phyloP scores from a whole-genome alignment of 2,888 invertebrate genomes.

The Pyrrhia umbra region DNA sequence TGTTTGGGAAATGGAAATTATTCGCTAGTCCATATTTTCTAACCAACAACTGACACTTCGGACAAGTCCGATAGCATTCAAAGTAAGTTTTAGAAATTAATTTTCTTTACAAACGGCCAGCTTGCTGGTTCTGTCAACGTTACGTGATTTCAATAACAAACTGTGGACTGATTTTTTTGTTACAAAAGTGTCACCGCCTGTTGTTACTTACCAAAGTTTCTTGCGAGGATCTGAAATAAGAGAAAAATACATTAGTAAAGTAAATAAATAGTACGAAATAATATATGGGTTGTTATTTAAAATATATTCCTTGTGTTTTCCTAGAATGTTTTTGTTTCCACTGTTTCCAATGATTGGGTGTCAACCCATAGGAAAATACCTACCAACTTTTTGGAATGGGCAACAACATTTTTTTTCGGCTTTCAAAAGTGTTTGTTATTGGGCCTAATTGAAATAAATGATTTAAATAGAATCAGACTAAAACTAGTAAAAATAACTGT shows the following conservation, averaged over 20 bases:
- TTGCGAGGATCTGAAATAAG: conserved; percentile 37
- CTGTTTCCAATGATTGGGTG: too few species aligned
- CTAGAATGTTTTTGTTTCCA: too few species aligned
- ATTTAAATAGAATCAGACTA: too few species aligned
- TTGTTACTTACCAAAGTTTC: conserved; percentile 35
- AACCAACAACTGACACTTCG: background rate
- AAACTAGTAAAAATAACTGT: too few species aligned
- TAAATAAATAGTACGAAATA: background rate
- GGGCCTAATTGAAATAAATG: too few species aligned
- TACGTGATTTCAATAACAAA: conserved; percentile 37
- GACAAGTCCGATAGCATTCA: background rate
- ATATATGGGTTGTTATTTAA: background rate
- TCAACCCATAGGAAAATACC: too few species aligned
- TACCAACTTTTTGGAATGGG: too few species aligned
- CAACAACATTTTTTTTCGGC: too few species aligned
- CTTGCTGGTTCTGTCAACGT: background rate
- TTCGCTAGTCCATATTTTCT: conserved; percentile 5
- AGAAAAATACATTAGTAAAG: conserved; percentile 7
- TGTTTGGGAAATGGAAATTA: conserved; percentile 21
- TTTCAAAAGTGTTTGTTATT: too few species aligned
- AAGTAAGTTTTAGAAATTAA: conserved; percentile 11
- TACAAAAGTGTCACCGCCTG: background rate
- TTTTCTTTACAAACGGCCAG: conserved; percentile 16
- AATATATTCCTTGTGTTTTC: background rate
- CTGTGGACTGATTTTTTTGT: background rate